A percentile compares a stretch with the other conserved stretches of the same genome.
phyloP scores from a whole-genome alignment of 2,113 vertebrate species.

The Crypturellus undulatus region DNA sequence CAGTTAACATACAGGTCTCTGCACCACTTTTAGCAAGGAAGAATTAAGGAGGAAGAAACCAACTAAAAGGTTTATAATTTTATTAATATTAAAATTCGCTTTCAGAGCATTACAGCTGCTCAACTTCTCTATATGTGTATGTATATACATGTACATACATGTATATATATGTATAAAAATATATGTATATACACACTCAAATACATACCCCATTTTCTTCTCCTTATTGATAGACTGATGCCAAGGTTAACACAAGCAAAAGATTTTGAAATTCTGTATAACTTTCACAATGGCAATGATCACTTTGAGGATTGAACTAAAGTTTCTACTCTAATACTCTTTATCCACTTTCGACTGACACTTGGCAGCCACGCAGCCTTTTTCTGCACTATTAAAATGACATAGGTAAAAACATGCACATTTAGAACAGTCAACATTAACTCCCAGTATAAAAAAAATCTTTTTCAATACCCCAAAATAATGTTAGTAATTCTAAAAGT shows the following conservation, averaged over 20 bases:
- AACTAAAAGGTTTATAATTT: background rate
- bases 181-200: too few relatives aligned
- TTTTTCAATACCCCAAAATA: background rate
- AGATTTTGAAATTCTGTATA: background rate
- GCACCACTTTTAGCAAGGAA: background rate
- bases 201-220: background rate
- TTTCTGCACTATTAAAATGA: background rate
- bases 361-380: background rate
- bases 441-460: background rate
- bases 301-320: background rate
- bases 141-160: too few relatives aligned
- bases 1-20: background rate
- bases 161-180: too few relatives aligned
- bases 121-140: background rate
- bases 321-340: background rate
- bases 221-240: background rate
- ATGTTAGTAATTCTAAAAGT: background rate
- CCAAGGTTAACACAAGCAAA: background rate
- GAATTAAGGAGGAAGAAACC: background rate
- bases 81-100: background rate
- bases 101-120: background rate
- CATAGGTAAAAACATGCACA: background rate
- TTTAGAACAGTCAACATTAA: background rate
- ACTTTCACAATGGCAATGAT: background rate
- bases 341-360: background rate